phyloP scores from a whole-genome alignment of 2,888 invertebrate species.

The Myopa tessellatipennis region DNA sequence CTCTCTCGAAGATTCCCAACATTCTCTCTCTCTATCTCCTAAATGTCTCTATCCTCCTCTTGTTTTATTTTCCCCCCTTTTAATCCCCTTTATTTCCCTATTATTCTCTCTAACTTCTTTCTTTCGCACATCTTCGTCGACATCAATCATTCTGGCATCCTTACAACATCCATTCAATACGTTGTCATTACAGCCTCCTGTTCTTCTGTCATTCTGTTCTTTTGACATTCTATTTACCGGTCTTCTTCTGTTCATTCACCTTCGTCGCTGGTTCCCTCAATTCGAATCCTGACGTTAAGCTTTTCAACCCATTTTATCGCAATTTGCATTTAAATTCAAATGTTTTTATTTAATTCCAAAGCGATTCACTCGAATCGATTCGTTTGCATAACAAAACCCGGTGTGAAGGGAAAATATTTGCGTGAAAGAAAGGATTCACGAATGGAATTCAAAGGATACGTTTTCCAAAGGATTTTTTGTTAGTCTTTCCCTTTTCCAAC shows the following conservation, averaged over 20 bases:
- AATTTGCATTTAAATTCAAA: neutral
- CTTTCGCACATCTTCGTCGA: too few relatives aligned
- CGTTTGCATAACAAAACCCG: neutral
- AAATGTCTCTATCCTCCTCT: too few relatives aligned
- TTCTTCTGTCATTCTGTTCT: neutral
- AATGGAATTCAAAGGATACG: too few relatives aligned
- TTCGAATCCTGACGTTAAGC: neutral
- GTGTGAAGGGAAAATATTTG: too few relatives aligned
- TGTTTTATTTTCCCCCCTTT: neutral
- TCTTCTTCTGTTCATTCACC: neutral
- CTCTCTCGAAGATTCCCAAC: too few relatives aligned
- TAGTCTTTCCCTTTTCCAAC: too few relatives aligned
- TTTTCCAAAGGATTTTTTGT: too few relatives aligned
- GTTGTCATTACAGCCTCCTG: neutral
- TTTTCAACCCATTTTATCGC: neutral
- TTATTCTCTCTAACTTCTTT: too few relatives aligned
- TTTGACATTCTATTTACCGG: neutral
- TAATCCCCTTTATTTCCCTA: neutral
- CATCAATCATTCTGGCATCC: too few relatives aligned
- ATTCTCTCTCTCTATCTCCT: too few relatives aligned
- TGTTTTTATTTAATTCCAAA: slow-evolving; percentile 6
- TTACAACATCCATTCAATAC: too few relatives aligned
- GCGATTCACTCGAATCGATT: neutral
- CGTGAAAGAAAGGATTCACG: too few relatives aligned
- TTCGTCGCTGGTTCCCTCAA: neutral